Evolutionary conservation across 1,140 invertebrate species (phyloP).

Genomic region (Cylas formicarius): DNA sequence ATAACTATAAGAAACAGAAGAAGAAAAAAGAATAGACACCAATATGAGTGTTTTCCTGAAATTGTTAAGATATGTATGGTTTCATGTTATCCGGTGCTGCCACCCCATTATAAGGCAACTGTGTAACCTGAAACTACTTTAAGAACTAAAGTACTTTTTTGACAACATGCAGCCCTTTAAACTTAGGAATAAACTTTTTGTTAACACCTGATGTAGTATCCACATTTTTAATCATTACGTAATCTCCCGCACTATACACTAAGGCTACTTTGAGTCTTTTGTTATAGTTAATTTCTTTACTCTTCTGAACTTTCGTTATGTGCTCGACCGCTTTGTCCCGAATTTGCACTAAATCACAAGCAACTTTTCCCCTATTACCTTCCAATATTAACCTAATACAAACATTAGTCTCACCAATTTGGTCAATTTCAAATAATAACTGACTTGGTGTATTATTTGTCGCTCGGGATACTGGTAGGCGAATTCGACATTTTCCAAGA

Average conservation of each 20-base stretch:
- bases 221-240: slow-evolving; percentile 29
- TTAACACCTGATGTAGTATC: slow-evolving; percentile 28
- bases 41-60: too few species aligned
- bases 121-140: slow-evolving; percentile 29
- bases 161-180: slow-evolving; percentile 31
- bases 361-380: too few species aligned
- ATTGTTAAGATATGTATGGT: too few species aligned
- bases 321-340: not conserved
- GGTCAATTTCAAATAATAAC: slow-evolving; percentile 27
- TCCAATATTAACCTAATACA: slow-evolving; percentile 11
- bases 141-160: slow-evolving; percentile 27
- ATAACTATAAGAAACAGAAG: too few species aligned
- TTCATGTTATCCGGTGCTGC: slow-evolving; percentile 18
- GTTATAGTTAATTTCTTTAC: slow-evolving; percentile 16
- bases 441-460: slow-evolving; percentile 21
- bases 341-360: not conserved
- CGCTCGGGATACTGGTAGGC: slow-evolving; percentile 15
- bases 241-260: slow-evolving; percentile 27
- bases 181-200: slow-evolving; percentile 30
- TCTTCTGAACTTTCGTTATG: slow-evolving; percentile 1
- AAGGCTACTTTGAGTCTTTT: slow-evolving; percentile 23
- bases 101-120: slow-evolving; percentile 19
- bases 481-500: slow-evolving; percentile 25
- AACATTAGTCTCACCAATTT: slow-evolving; percentile 23
- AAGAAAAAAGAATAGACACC: too few species aligned